These are phyloP conservation scores for Alosa alosa DNA, from an alignment of 2,113 vertebrate genomes.

Conservation along the genomic window DNA sequence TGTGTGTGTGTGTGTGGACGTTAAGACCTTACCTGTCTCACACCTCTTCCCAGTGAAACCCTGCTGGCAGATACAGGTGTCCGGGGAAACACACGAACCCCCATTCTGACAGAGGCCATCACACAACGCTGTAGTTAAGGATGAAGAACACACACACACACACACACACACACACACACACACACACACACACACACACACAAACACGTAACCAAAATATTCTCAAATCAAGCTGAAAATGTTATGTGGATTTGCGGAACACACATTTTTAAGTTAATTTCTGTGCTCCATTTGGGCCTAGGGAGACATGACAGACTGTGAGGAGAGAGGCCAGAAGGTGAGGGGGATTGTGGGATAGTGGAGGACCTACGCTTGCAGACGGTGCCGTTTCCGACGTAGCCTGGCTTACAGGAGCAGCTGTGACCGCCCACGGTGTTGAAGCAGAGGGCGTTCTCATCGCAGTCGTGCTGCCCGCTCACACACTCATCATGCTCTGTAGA, in stretches of 20 bases:
- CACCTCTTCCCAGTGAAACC: constrained; percentile 84
- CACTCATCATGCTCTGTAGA: constrained; percentile 78
- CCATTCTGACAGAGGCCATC: constrained; percentile 81
- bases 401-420: constrained; percentile 83
- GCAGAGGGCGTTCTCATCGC: constrained; percentile 82
- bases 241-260: too few relatives aligned
- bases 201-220: too few relatives aligned
- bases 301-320: background rate
- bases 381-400: constrained; percentile 81
- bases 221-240: too few relatives aligned
- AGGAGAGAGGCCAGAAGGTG: background rate
- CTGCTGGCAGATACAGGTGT: constrained; percentile 81
- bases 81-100: constrained; percentile 80
- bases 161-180: background rate
- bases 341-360: background rate
- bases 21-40: constrained; percentile 76
- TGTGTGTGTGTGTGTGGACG: background rate
- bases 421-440: constrained; percentile 86
- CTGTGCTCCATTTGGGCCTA: too few relatives aligned
- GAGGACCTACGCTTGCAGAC: constrained; percentile 59
- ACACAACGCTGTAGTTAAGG: constrained; percentile 76
- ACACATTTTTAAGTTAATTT: too few relatives aligned
- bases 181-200: background rate
- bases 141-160: constrained; percentile 41
- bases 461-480: constrained; percentile 77